Evolutionary conservation across 2,113 vertebrate species (phyloP).

Genomic region (Stomatorhinus ivindoensis): DNA sequence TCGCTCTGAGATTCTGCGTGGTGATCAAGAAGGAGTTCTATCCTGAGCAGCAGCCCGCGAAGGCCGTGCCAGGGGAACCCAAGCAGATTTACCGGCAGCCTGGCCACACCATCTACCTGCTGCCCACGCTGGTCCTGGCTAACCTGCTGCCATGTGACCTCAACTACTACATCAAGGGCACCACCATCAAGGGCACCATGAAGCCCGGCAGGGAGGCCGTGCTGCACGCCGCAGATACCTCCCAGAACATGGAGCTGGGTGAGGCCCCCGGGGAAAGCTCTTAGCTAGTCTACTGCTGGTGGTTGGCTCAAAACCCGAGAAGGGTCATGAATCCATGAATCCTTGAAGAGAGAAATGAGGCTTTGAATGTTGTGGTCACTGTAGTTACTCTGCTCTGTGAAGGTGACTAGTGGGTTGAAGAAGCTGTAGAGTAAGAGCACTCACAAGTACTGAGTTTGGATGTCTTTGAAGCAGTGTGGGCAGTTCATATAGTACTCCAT

Average conservation of each 20-base stretch:
- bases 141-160: constrained; percentile 92
- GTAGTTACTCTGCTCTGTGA: not conserved
- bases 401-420: not conserved
- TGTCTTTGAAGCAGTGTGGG: not conserved
- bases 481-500: not conserved
- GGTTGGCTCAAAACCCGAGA: not conserved
- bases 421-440: not conserved
- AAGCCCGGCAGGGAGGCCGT: constrained; percentile 85
- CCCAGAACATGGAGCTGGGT: constrained; percentile 95
- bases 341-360: not conserved
- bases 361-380: not conserved
- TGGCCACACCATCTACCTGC: constrained; percentile 84
- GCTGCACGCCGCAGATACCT: constrained; percentile 82
- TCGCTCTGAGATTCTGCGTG: constrained; percentile 78
- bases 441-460: not conserved
- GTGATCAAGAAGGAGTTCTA: constrained; percentile 96
- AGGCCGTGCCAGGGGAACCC: constrained; percentile 70
- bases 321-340: not conserved
- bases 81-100: constrained; percentile 94
- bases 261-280: constrained; percentile 30
- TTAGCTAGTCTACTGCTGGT: not conserved
- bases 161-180: constrained; percentile 86
- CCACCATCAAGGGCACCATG: constrained; percentile 73
- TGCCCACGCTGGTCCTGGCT: constrained; percentile 85
- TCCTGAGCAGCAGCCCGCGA: constrained; percentile 87